Base-by-base conservation (phyloP, 2,113 vertebrate species). In the Crypturellus undulatus region DNA sequence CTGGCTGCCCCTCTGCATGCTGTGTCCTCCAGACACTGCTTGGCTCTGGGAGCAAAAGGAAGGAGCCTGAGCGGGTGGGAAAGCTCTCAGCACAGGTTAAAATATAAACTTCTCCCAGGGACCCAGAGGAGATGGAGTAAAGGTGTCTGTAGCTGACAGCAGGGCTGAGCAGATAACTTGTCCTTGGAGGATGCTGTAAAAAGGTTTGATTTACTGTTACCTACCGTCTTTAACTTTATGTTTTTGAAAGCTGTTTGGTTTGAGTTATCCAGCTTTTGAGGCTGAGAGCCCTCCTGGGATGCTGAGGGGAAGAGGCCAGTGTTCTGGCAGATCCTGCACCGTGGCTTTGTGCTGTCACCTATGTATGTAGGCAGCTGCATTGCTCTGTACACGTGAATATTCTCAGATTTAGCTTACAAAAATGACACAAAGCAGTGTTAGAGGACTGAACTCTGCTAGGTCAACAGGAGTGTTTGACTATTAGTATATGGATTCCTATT, bases 281-380 rank as follows among this genome's bases (percentile, higher is more conserved):
- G 4, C 49, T 52, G 51, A 13, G 54, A 56, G 4, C 20, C 11
- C 17, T 17, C 64, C 49, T 54, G 38, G 38, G 43, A 34, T 45
- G 42, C 65, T 13, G 88, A 26, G n/a, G 20, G 36, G 88, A 83
- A 72, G 62, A 92, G 52, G 12, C 19, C 69, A 30, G 8, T 7
- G 30, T 5, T 73, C 36, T 62, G 1, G 0, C 36, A 3, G 0
- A 45, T 64, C 47, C 32, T 64, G 16, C 47, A 4, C 1, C 78
- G 21, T 10, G 56, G 16, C 20, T 91, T 90, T 68, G 34, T 30
- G 5, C 8, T 20, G 6, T 8, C 30, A 25, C 49, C 49, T 18
- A 18, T 58, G 30, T 32, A 65, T 5, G 18, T 40, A 42, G 26
- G 26, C 26, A 19, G 38, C 12, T 65, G 28, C 17, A 42, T 42